Evolutionary conservation across 2,797 vertebrate species (phyloP), one percentile per base, ranked within the genome.

Genomic region (Coilia nasus): DNA sequence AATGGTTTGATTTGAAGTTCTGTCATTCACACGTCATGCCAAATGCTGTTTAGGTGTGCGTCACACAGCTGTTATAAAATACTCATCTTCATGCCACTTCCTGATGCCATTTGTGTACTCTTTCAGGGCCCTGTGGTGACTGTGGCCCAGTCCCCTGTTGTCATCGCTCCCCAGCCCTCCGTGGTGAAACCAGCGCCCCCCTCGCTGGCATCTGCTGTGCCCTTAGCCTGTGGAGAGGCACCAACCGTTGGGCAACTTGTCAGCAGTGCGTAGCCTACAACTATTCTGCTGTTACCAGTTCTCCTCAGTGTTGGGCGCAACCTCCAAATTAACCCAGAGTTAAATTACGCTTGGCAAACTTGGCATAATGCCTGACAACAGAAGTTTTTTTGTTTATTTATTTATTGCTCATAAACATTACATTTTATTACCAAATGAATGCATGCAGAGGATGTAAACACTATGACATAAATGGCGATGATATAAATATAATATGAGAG

Each of bases 181-280:
- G 75, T 9, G 0, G 90, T 94, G 87, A 96, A 96, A 91, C 87
- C 90, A 0, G 46, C 92, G 82, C 35, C 71, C 11, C 71, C 35
- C 35, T 44, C 35, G 0, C 35, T 78, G 71, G 71, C 71, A 82
- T 85, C 93, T 23, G 88, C 97, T 0, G 86, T 94, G 50, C 95
- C 96, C 83, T 95, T 97, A 91, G 94, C 94, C 91, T 97, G 97
- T 91, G 95, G 96, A 12, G 97, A 98, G 91, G 94, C 96, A 41
- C 96, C 96, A 2, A 99, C 98, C 5, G 96, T 99, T 92, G 97
- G 97, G 92, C 98, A 99, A 88, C 95, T 99, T 85, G 97, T 98
- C 88, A 96, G 94, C 92, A 98, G 98, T 99, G 96, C 87, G 98
- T 95, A 89, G 86, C 88, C 82, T 83, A 7, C 14, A 54, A 7